Percentiles rank a stretch among this genome's conserved stretches.
Conservation (phyloP, 2,113 vertebrate species). For the Jaculus jaculus region DNA sequence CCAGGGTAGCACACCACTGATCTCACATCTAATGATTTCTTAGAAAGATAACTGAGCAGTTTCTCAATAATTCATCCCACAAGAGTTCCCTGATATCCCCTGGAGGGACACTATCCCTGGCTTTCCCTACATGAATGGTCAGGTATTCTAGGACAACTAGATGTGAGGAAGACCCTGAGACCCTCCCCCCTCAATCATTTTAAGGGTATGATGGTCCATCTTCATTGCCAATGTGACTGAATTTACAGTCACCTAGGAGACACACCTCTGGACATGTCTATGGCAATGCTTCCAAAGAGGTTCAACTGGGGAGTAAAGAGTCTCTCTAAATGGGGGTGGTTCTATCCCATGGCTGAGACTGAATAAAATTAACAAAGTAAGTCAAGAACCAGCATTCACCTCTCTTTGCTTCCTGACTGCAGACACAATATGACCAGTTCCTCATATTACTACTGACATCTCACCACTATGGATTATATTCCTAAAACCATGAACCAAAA, state of each 20-base stretch:
- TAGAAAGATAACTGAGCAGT: conserved; percentile 76
- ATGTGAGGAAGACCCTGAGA: background rate
- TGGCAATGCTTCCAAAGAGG: background rate
- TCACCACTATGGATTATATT: no score
- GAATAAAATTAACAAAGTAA: background rate
- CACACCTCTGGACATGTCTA: background rate
- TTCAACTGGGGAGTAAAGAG: background rate
- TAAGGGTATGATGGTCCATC: background rate
- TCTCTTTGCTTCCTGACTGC: background rate
- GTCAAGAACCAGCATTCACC: no score
- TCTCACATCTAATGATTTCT: conserved; percentile 81
- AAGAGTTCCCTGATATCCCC: conserved; percentile 73
- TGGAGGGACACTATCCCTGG: conserved; percentile 66
- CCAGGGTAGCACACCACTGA: conserved; percentile 82
- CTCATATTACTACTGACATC: no score
- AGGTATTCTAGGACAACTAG: background rate
- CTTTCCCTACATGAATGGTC: conserved; percentile 34
- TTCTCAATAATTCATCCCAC: conserved; percentile 82
- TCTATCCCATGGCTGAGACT: background rate
- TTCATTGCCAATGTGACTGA: background rate
- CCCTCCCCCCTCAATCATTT: background rate
- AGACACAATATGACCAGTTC: background rate
- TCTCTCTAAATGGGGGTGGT: background rate
- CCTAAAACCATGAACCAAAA: no score
- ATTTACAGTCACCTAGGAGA: background rate